Base-by-base conservation (phyloP, 2,113 vertebrate species). In the Halichoerus grypus region DNA sequence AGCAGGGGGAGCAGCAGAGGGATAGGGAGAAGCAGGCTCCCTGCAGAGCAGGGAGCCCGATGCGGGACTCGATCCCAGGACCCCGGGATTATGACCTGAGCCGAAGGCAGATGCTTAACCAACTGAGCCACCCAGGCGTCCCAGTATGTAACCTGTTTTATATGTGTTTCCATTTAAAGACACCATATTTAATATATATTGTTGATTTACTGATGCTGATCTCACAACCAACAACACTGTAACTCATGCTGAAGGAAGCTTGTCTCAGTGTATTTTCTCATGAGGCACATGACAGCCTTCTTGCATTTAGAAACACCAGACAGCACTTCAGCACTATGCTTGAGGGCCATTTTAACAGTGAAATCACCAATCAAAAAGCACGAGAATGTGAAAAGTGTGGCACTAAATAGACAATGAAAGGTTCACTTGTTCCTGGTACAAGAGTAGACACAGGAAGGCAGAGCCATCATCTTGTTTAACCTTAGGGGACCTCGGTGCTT, bases 161-260 rank as follows among this genome's bases (percentile, higher is more conserved):
- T 21, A 51, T 82, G 21, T 91, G 42, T 53, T 95, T 84, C 86
- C 65, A 15, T 67, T 36, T 81, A 96, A 96, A 95, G 28, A 76
- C 19, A 94, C 7, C 13, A 63, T 76, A 88, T 65, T 77, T 77
- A 53, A 72, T 69, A 91, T 72, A 88, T 49, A 69, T 24, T 67
- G n/a, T 83, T 95, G 92, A 91, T 79, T 85, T 87, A 88, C 65
- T 93, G 85, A 53, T 53, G 85, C 2, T 67, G 65, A 89, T 51
- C 8, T 81, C n/a, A 93, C 3, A 91, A 76, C n/a, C 18, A 87
- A 72, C 9, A 74, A 83, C 26, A 46, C 26, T 83, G 86, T 76
- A 96, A 59, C 3, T 36, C n/a, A 76, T 9, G 14, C 18, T 36
- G 15, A 91, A 53, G 15, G 10, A 93, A 85, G 26, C 31, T 69